Percentiles rank a stretch among this genome's conserved stretches.
Evolutionary conservation across 1,140 invertebrate genomes (phyloP).

Genomic region (Onthophagus taurus): DNA sequence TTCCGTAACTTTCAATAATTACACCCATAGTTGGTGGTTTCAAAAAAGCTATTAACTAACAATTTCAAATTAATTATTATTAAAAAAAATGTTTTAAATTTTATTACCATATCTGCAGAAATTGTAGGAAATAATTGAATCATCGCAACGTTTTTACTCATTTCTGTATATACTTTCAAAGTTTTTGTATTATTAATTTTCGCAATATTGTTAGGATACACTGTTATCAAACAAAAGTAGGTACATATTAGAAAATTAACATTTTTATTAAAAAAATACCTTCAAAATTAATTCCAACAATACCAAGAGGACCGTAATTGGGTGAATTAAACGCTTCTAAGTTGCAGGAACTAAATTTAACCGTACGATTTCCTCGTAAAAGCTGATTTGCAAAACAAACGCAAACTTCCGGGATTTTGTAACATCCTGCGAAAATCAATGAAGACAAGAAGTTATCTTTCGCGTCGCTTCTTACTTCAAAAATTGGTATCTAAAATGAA

Average conservation of each 20-base stretch:
- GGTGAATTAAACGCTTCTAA: slow-evolving; percentile 88
- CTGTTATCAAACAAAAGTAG: background rate
- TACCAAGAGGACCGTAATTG: slow-evolving; percentile 76
- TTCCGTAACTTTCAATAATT: slow-evolving; percentile 86
- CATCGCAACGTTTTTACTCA: slow-evolving; percentile 21
- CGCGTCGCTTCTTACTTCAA: slow-evolving; percentile 83
- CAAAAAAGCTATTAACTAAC: slow-evolving; percentile 63
- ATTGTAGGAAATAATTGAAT: slow-evolving; percentile 29
- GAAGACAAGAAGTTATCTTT: slow-evolving; percentile 88
- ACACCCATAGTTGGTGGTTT: slow-evolving; percentile 68
- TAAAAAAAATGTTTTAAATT: slow-evolving; percentile 6
- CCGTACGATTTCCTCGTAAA: slow-evolving; percentile 83
- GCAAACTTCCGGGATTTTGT: slow-evolving; percentile 87
- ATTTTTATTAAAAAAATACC: slow-evolving; percentile 34
- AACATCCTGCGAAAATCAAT: slow-evolving; percentile 83
- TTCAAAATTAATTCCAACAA: slow-evolving; percentile 65
- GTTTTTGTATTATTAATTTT: background rate
- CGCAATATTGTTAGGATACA: background rate
- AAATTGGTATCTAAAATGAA: slow-evolving; percentile 72
- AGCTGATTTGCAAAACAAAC: slow-evolving; percentile 85
- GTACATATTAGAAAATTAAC: background rate
- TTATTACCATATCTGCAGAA: slow-evolving; percentile 24
- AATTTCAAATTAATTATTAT: background rate
- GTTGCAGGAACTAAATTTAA: slow-evolving; percentile 70
- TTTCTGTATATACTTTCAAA: background rate